Percentiles rank a stretch among this genome's conserved stretches.
Evolutionary conservation across 2,888 invertebrate genomes (phyloP).

Genomic region (Callinectes sapidus): DNA sequence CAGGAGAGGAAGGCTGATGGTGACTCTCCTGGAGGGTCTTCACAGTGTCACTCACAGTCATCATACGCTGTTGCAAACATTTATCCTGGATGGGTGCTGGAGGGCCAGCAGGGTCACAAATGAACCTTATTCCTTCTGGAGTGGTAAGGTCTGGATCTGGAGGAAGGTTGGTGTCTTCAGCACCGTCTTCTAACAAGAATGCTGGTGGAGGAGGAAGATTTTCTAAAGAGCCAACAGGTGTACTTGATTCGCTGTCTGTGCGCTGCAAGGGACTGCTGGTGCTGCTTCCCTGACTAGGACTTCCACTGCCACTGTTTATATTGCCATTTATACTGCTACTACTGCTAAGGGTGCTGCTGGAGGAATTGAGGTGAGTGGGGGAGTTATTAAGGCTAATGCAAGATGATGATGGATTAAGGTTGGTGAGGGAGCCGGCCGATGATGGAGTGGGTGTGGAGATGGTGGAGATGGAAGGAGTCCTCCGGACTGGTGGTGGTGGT

Average conservation of each 20-base stretch:
- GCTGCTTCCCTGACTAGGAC: slow-evolving; percentile 67
- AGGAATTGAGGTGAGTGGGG: slow-evolving; percentile 55
- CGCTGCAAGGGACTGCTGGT: slow-evolving; percentile 68
- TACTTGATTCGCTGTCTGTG: slow-evolving; percentile 74
- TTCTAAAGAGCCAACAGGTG: slow-evolving; percentile 77
- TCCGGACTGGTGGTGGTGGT: slow-evolving; percentile 72
- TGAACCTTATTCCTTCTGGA: slow-evolving; percentile 66
- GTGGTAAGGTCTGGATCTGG: slow-evolving; percentile 68
- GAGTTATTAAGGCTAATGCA: slow-evolving; percentile 62
- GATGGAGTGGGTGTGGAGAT: slow-evolving; percentile 41
- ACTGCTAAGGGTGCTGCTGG: slow-evolving; percentile 60
- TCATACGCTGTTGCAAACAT: slow-evolving; percentile 62
- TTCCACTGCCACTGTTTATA: slow-evolving; percentile 51
- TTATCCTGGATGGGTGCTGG: slow-evolving; percentile 70
- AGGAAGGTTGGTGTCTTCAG: slow-evolving; percentile 51
- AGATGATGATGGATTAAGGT: slow-evolving; percentile 44
- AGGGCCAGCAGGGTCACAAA: slow-evolving; percentile 65
- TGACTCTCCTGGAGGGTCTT: slow-evolving; percentile 65
- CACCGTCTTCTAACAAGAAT: slow-evolving; percentile 81
- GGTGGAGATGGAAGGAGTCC: slow-evolving; percentile 71
- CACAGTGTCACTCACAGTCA: slow-evolving; percentile 71
- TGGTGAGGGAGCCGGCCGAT: slow-evolving; percentile 18
- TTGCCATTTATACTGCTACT: slow-evolving; percentile 61
- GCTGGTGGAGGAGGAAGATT: slow-evolving; percentile 87
- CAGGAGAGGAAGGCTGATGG: slow-evolving; percentile 70